Evolutionary conservation across 2,888 invertebrate species (phyloP), one percentile per base, ranked within the genome.

Genomic region (Pediacus dermestoides): DNA sequence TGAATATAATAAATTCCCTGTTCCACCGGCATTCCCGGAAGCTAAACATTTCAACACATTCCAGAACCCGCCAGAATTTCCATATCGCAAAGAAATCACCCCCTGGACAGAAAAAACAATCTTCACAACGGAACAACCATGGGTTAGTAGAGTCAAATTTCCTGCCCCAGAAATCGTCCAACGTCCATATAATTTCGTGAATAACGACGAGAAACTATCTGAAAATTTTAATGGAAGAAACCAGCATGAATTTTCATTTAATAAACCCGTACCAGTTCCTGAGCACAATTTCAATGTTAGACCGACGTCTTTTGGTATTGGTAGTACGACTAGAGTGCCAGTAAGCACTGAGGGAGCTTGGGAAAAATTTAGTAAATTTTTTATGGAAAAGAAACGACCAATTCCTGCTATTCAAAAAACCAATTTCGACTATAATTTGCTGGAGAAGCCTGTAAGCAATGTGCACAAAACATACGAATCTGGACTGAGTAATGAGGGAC

Each of bases 1-100:
- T 45, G 76, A 76, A 48, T 66, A 60, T 39, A 71, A 71, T 26
- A 61, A 58, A 26, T 66, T 71, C 42, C 70, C 72, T 8, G 65
- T 65, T 2, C 39, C 45, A 12, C 64, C 66, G 2, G 64, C 58
- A n/a, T 46, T 51, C 37, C 60, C 65, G 7, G 64, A 67, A 55
- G 43, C 47, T 1, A 67, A 66, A 48, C 49, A 55, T 11, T 42
- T 63, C 31, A 45, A 15, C 14, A 36, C 22, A 16, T 38, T 16
- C 2, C 33, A 13, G 26, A 16, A n/a, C 10, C 36, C 12, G 14
- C 13, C 11, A 2, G 11, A n/a, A 7, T 22, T 12, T n/a, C 10
- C 22, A 6, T 3, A 11, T 3, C n/a, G 10, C 15, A 31, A 11
- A 16, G 21, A 18, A 3, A n/a, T 21, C n/a, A 21, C 21, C 7